These are phyloP conservation scores for Synergus gifuensis DNA, from an alignment of 2,888 invertebrate species.

Conservation along the genomic window DNA sequence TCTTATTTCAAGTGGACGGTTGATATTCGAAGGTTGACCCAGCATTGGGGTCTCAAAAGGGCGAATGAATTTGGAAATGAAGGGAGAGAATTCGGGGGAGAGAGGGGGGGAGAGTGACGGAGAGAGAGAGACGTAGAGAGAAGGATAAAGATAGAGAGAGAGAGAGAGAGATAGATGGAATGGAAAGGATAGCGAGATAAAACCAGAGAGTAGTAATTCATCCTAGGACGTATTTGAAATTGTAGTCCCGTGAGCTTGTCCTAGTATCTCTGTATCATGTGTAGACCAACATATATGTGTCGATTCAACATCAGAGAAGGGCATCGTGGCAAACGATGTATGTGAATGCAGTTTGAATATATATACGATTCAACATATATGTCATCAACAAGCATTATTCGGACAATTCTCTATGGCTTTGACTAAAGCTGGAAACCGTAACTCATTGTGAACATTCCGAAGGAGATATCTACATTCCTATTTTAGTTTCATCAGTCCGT, in stretches of 20 bases:
- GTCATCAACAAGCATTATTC: not conserved
- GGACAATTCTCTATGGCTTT: not conserved
- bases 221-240: slow-evolving; percentile 1
- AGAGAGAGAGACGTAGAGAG: not conserved
- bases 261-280: slow-evolving; percentile 10
- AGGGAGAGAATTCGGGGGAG: not conserved
- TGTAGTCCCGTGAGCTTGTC: slow-evolving; percentile 25
- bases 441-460: not conserved
- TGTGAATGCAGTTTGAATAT: slow-evolving; percentile 26
- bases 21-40: slow-evolving; percentile 24
- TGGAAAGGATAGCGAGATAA: not conserved
- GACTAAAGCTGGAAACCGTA: not conserved
- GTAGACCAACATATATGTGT: not conserved
- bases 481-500: not conserved
- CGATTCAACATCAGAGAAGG: not conserved
- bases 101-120: not conserved
- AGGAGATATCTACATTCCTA: not conserved
- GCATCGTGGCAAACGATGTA: slow-evolving; percentile 7
- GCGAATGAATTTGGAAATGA: not conserved
- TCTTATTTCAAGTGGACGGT: slow-evolving; percentile 45
- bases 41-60: slow-evolving; percentile 11
- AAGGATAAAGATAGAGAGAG: no score
- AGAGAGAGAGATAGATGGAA: not conserved
- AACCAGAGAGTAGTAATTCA: slow-evolving; percentile 10
- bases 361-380: slow-evolving; percentile 5